phyloP scores from a whole-genome alignment of 2,888 invertebrate genomes.

The Panopea generosa region DNA sequence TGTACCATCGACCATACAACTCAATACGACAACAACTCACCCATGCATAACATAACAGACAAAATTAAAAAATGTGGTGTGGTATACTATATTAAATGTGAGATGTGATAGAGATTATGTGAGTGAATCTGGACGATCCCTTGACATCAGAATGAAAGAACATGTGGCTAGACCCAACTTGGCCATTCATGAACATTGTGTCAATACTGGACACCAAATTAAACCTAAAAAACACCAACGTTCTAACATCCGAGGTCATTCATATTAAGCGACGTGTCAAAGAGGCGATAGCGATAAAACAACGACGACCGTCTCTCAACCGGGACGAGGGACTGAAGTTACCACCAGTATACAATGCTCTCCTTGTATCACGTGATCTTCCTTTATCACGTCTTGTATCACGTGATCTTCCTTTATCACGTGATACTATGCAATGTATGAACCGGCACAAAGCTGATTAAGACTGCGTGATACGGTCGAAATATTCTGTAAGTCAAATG shows the following conservation, averaged over 20 bases:
- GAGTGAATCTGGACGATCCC: neutral
- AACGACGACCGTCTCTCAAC: neutral
- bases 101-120: neutral
- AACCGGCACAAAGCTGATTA: no score
- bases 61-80: neutral
- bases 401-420: no score
- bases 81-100: neutral
- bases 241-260: neutral
- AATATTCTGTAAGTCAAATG: no score
- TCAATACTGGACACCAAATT: neutral
- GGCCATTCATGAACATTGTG: conserved; percentile 1
- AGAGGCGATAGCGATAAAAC: neutral
- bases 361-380: neutral
- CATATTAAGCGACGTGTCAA: neutral
- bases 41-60: neutral
- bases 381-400: no score
- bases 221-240: neutral
- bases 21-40: neutral
- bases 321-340: neutral
- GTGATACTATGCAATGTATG: no score
- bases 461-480: no score
- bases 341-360: no score
- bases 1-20: neutral
- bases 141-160: neutral
- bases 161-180: neutral